Percentiles rank a stretch among this genome's conserved stretches.
phyloP scores from a whole-genome alignment of 2,888 invertebrate species.

The Linyphia triangularis region DNA sequence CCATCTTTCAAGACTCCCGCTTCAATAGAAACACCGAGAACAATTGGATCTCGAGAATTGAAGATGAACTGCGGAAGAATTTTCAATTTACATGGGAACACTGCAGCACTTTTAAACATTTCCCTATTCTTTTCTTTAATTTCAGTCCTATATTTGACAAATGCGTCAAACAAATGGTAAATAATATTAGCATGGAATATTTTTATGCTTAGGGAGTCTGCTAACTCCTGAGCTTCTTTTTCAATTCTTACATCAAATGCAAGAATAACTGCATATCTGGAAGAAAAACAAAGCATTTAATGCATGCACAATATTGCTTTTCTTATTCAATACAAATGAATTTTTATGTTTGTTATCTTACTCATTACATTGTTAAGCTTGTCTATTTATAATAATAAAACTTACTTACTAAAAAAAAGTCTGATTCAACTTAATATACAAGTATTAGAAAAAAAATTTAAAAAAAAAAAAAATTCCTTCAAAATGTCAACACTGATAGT shows the following conservation, averaged over 20 bases:
- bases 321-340: no score
- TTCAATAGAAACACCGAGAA: constrained; percentile 96
- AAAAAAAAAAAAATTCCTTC: no score
- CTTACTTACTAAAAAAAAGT: no score
- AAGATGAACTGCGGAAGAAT: constrained; percentile 93
- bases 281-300: constrained; percentile 51
- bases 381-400: neutral
- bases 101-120: constrained; percentile 97
- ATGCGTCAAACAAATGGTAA: constrained; percentile 99
- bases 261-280: constrained; percentile 95
- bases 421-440: no score
- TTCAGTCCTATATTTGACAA: constrained; percentile 94
- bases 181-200: constrained; percentile 99
- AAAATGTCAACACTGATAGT: no score
- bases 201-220: constrained; percentile 94
- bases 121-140: constrained; percentile 93
- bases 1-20: constrained; percentile 97
- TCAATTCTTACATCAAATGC: constrained; percentile 99
- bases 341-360: neutral
- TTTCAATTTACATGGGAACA: constrained; percentile 97
- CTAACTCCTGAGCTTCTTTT: constrained; percentile 97
- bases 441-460: no score
- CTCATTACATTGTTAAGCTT: neutral
- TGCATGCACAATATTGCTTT: no score
- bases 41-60: constrained; percentile 99